These are phyloP conservation scores for Cervus canadensis DNA, from an alignment of 2,113 vertebrate species.

Conservation along the genomic window DNA sequence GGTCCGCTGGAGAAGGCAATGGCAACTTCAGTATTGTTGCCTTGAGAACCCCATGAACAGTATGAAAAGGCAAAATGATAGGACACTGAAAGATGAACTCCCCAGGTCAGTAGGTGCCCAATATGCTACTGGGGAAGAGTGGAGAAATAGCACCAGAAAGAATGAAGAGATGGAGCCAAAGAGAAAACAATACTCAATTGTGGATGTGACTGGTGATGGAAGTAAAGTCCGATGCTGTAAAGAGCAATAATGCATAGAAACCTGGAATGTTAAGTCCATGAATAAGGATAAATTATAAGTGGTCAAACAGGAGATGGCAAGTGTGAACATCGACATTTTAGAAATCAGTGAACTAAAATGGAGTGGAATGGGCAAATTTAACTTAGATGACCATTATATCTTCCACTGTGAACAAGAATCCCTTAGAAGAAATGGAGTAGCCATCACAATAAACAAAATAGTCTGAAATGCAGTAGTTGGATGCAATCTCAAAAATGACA, in stretches of 20 bases:
- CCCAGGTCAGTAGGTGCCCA: not conserved
- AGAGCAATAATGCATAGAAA: not conserved
- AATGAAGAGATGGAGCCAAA: not conserved
- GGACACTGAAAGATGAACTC: not conserved
- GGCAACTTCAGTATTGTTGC: not conserved
- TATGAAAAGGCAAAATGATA: not conserved
- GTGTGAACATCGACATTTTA: not conserved
- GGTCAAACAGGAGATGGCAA: not conserved
- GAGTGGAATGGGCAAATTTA: not conserved
- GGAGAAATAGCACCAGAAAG: not conserved
- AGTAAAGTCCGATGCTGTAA: not conserved
- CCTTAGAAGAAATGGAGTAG: not conserved
- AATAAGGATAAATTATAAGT: not conserved
- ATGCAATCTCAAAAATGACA: not conserved
- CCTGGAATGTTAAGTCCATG: not conserved
- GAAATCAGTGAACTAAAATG: not conserved
- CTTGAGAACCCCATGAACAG: not conserved
- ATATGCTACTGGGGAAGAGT: not conserved
- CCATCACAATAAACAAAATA: not conserved
- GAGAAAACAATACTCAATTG: fast-evolving
- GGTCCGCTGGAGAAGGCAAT: not conserved
- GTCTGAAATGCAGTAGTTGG: not conserved
- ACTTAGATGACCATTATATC: not conserved
- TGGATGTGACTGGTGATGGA: not conserved
- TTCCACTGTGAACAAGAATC: not conserved